Conservation (phyloP, 2,888 invertebrate species). For the Podotricha telesiphe region DNA sequence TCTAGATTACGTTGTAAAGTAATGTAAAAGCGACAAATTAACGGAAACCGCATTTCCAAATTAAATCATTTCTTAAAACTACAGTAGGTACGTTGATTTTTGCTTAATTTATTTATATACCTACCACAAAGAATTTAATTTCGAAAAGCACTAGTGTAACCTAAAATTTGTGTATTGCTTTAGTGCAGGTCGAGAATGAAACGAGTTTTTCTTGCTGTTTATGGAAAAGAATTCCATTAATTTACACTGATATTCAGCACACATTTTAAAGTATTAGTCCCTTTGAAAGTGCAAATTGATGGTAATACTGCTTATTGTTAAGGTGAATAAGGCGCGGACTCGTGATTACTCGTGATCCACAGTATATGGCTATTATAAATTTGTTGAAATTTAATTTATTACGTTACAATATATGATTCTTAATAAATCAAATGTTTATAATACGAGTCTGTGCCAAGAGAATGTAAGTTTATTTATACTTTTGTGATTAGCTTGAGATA, state of each 20-base stretch:
- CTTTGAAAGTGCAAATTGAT: slow-evolving; percentile 35
- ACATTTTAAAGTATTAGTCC: background rate
- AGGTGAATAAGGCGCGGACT: slow-evolving; percentile 32
- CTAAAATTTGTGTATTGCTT: background rate
- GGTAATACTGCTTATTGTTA: slow-evolving; percentile 32
- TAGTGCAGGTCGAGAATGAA: slow-evolving; percentile 28
- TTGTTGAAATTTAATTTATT: slow-evolving; percentile 4
- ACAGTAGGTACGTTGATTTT: slow-evolving; percentile 28
- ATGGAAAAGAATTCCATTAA: slow-evolving; percentile 34
- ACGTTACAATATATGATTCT: background rate
- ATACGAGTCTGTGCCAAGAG: slow-evolving; percentile 22
- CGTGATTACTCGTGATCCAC: slow-evolving; percentile 10
- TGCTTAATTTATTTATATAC: background rate
- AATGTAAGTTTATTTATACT: slow-evolving; percentile 7
- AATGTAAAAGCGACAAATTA: background rate
- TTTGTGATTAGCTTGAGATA: slow-evolving; percentile 43
- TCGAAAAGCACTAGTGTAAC: slow-evolving; percentile 3
- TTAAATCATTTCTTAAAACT: slow-evolving; percentile 33
- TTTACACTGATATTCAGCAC: slow-evolving; percentile 20
- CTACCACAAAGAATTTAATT: background rate
- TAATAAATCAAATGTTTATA: slow-evolving; percentile 7
- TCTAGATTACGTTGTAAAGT: background rate
- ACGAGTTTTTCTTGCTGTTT: slow-evolving; percentile 42
- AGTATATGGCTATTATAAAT: background rate
- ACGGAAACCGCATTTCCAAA: background rate